Percentiles rank a stretch among this genome's conserved stretches.
These are phyloP conservation scores for Phalera bucephala DNA, from an alignment of 2,888 invertebrate species.

Conservation along the genomic window DNA sequence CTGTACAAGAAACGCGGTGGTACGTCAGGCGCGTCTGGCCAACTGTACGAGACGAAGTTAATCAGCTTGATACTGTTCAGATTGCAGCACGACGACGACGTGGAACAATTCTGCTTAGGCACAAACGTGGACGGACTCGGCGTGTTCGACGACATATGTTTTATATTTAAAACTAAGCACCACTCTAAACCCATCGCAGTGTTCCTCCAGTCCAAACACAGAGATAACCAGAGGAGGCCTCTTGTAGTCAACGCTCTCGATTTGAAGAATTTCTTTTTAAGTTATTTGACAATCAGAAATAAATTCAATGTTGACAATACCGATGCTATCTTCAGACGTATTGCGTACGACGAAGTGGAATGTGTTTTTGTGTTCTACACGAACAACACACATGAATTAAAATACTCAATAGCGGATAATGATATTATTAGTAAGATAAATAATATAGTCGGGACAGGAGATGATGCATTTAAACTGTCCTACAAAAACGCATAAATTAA, in stretches of 20 bases:
- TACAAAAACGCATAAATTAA: slow-evolving; percentile 10
- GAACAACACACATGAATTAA: slow-evolving; percentile 13
- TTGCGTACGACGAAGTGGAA: slow-evolving; percentile 9
- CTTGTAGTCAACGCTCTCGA: slow-evolving; percentile 7
- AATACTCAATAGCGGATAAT: slow-evolving; percentile 2
- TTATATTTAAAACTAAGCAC: slow-evolving; percentile 15
- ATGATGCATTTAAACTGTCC: slow-evolving; percentile 1
- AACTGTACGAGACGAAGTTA: slow-evolving; percentile 28
- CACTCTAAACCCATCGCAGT: slow-evolving; percentile 9
- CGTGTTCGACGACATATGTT: slow-evolving; percentile 25
- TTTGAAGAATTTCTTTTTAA: slow-evolving; percentile 13
- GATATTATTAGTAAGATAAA: not conserved
- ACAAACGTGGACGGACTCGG: slow-evolving; percentile 24
- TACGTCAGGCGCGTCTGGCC: slow-evolving; percentile 25
- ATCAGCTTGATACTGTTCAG: slow-evolving; percentile 22
- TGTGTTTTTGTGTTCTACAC: slow-evolving; percentile 24
- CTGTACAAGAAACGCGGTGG: slow-evolving; percentile 18
- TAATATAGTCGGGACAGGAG: slow-evolving; percentile 16
- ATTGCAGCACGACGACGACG: slow-evolving; percentile 6
- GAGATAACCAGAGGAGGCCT: slow-evolving; percentile 9
- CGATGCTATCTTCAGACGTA: slow-evolving; percentile 11
- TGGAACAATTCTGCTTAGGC: slow-evolving; percentile 22
- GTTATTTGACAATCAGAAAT: slow-evolving; percentile 13
- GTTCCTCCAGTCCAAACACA: slow-evolving; percentile 26
- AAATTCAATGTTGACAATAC: slow-evolving; percentile 6